Base-by-base conservation (phyloP, 2,888 invertebrate species). In the Perizoma flavofasciatum region DNA sequence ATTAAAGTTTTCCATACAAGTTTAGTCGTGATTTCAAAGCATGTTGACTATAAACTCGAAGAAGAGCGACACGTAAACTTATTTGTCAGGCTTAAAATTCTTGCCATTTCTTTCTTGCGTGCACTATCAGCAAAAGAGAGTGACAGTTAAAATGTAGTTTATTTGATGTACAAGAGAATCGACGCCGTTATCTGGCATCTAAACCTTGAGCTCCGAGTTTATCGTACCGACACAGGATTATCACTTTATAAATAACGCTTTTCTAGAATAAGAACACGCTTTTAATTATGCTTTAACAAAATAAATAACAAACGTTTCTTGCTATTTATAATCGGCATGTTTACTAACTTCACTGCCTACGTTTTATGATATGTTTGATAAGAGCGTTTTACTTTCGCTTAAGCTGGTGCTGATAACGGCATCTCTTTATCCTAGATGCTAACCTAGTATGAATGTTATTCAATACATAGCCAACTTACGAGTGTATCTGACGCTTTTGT, bases 301-400 rank as follows among this genome's bases (percentile, higher is more conserved):
- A 8, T n/a, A 45, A 49, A 37, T 37, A 5, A 52, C 39, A 41
- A 37, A 61, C 45, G 44, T 46, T 37, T 48, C 50, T 22, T 22
- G 22, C 22, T 61, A 49, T 56, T 47, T 56, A 53, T 61, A 55
- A 56, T 53, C 44, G 48, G 54, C 61, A 50, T 58, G 55, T 62
- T 62, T 58, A 55, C 58, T 35, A 57, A 22, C 7, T 22, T 22
- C 22, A 22, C 3, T n/a, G 32, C 34, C 46, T 53, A 45, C 37
- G 53, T 46, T 57, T 61, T 54, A 57, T 47, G 49, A 51, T 58
- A 10, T 44, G 49, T 58, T 52, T 61, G 57, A 50, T 55, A 55
- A 41, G 49, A 39, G 33, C 32, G 39, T 46, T 37, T 59, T 49
- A 40, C 53, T 49, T 43, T 49, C 44, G 44, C 58, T 49, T 49